Conservation (phyloP, 2,888 invertebrate species). For the Orthosia cruda region DNA sequence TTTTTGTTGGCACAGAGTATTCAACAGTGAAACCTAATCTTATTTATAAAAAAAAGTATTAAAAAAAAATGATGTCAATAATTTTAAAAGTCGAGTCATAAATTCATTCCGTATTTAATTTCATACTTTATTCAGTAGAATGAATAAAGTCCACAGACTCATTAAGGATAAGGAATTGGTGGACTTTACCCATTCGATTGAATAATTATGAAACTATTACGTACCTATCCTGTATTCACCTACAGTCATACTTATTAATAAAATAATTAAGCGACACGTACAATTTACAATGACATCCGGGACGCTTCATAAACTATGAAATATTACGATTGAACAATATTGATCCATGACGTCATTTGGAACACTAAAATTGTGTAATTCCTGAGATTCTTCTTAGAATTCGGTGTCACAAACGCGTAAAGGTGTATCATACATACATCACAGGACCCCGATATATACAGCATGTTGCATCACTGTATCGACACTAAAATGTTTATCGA, state of each 20-base stretch:
- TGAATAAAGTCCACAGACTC: too few relatives aligned
- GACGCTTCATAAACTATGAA: constrained; percentile 44
- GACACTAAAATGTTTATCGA: constrained; percentile 50
- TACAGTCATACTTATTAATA: constrained; percentile 59
- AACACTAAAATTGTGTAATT: constrained; percentile 68
- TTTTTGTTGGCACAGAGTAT: constrained; percentile 13
- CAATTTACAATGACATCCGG: constrained; percentile 57
- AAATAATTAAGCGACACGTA: constrained; percentile 52
- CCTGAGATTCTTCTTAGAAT: constrained; percentile 78
- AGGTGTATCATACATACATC: constrained; percentile 65
- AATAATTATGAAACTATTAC: constrained; percentile 39
- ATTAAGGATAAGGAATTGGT: too few relatives aligned
- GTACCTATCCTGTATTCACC: constrained; percentile 27
- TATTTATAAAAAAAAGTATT: too few relatives aligned
- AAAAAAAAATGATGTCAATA: too few relatives aligned
- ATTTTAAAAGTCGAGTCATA: background rate
- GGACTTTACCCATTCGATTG: constrained; percentile 12
- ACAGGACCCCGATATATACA: constrained; percentile 65
- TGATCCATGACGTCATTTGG: constrained; percentile 66
- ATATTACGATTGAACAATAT: constrained; percentile 66
- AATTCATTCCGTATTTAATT: too few relatives aligned
- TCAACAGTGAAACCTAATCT: background rate
- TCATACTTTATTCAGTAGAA: too few relatives aligned
- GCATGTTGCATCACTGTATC: constrained; percentile 53
- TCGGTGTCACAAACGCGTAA: constrained; percentile 67